Evolutionary conservation across 2,797 vertebrate species (phyloP), one percentile per base, ranked within the genome.

Genomic region (Fistularia commersonii): DNA sequence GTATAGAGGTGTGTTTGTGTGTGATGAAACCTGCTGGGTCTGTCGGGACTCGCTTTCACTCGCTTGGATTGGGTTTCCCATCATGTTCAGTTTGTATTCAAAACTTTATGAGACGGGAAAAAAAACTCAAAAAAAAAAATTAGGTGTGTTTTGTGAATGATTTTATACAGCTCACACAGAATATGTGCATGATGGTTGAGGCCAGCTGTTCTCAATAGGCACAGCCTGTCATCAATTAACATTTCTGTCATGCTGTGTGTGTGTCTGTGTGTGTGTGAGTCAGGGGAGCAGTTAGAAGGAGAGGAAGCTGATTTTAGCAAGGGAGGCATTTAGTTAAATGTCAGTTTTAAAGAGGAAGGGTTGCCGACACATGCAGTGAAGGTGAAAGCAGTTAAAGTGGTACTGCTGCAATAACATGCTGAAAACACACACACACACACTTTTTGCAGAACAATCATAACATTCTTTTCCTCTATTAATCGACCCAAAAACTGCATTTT

Each of bases 161-260:
- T 53, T 59, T 51, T 65, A 77, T 72, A 52, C 42, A 14, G 42
- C 56, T 74, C 46, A 54, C 6, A 11, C 64, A 44, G 40, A 50
- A 68, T 38, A 56, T 54, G 72, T 76, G 52, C 74, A 60, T 66
- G 63, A 54, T 5, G 46, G 34, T 9, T 14, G 7, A 54, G 53
- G 54, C 41, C 42, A 43, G 51, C 33, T 61, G 33, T 48, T 52
- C 62, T 74, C 53, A 58, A 11, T 3, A 41, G 67, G 48, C 63
- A 48, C 14, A 42, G 54, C 5, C 81, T 86, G 79, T 69, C 70
- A 73, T 76, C 64, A 55, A 75, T 86, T 81, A 84, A 40, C 64
- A 33, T 64, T 57, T 65, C 54, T 57, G 59, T 73, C 54, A 49
- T 57, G 48, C 35, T 49, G 50, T 51, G 52, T 68, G 36, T 40